phyloP scores from a whole-genome alignment of 2,888 invertebrate genomes.

The Stenotaenia linearis region DNA sequence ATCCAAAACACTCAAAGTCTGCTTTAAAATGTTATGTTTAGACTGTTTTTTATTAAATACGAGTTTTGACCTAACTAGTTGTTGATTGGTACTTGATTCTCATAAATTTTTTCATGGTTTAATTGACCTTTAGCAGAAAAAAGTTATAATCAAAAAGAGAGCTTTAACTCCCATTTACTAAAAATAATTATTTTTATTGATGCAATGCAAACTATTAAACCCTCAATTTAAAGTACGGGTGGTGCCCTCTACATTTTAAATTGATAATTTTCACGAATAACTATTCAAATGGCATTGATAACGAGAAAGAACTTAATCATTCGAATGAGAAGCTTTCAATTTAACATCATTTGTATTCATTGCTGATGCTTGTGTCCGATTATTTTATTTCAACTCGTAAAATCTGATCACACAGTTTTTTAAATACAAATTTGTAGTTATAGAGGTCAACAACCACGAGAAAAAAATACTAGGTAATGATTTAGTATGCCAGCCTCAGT shows the following conservation, averaged over 20 bases:
- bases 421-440: not conserved
- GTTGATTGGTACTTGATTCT: too few relatives aligned
- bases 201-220: too few relatives aligned
- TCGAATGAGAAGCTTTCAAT: not conserved
- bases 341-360: not conserved
- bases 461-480: not conserved
- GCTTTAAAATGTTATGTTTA: too few relatives aligned
- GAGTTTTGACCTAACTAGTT: too few relatives aligned
- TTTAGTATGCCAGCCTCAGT: slow-evolving; percentile 7
- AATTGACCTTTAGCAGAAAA: too few relatives aligned
- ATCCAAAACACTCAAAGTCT: too few relatives aligned
- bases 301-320: not conserved
- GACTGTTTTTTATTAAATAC: too few relatives aligned
- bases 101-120: too few relatives aligned
- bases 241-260: not conserved
- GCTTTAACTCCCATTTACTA: too few relatives aligned
- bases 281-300: not conserved
- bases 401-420: not conserved
- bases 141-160: too few relatives aligned
- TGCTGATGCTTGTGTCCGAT: not conserved
- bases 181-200: too few relatives aligned
- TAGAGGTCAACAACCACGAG: not conserved
- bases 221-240: not conserved
- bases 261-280: not conserved
- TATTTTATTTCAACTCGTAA: not conserved